Evolutionary conservation across 2,888 invertebrate species (phyloP), one percentile per base, ranked within the genome.

Genomic region (Apoda limacodes): DNA sequence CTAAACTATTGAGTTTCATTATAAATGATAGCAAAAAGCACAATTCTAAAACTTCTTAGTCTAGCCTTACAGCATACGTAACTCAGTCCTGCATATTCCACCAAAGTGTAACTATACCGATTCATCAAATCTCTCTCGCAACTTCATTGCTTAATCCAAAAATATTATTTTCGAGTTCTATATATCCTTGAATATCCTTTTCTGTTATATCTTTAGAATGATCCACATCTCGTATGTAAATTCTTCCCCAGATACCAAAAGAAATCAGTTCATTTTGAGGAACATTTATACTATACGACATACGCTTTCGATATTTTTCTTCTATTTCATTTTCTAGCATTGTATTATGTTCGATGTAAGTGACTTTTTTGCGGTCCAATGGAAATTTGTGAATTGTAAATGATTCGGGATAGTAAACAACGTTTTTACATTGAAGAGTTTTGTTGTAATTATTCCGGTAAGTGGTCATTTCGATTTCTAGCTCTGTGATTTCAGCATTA

Each of bases 391-490:
- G 74, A 19, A 68, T 66, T 32, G 67, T 58, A 2, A 85, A 39
- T 0, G 84, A 81, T 14, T 71, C 57, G 1, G 85, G 85, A 37
- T 63, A 81, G 41, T 84, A 84, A 2, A 70, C 54, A 0, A 67
- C 54, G 23, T 75, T 65, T 11, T 71, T 60, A 27, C 75, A 70
- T 11, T 60, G 43, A 0, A 76, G 50, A 0, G 65, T 60, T 0
- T 32, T 34, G 38, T 81, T 80, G 39, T 64, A 63, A 12, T 58
- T 53, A 2, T 52, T 56, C 0, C 41, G 40, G 26, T 66, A 55
- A 3, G 83, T 74, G 3, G 48, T 62, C 52, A 82, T 83, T 30
- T 57, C 52, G 34, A 85, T 72, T 42, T 63, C 57, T 3, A 85
- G 52, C 14, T 65, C 63, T 38, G 74, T 58, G 38, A 85, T 68